phyloP scores from a whole-genome alignment of 2,888 invertebrate species.

The Phortica magna region DNA sequence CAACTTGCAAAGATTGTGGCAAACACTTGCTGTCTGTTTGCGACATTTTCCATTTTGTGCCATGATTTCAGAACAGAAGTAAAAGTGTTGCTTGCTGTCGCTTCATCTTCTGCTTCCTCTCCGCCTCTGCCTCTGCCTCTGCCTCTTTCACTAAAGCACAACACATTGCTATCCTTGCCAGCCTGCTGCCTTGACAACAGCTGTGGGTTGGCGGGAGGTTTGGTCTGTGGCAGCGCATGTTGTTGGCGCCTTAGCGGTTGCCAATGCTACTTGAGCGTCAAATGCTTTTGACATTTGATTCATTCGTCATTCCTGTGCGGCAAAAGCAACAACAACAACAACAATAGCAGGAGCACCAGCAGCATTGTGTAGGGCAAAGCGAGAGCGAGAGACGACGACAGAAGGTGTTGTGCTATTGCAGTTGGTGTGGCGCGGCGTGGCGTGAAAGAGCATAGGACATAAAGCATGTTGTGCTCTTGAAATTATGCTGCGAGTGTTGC shows the following conservation, averaged over 20 bases:
- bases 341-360: slow-evolving; percentile 6
- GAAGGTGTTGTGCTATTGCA: background rate
- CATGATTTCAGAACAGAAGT: slow-evolving; percentile 37
- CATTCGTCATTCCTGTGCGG: slow-evolving; percentile 71
- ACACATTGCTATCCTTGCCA: too few relatives aligned
- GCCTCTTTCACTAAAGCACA: too few relatives aligned
- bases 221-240: slow-evolving; percentile 54
- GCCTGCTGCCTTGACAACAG: background rate
- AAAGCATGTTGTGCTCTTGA: slow-evolving; percentile 27
- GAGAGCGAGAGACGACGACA: background rate
- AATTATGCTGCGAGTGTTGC: slow-evolving; percentile 30
- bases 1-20: slow-evolving; percentile 62
- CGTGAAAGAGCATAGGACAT: slow-evolving; percentile 12
- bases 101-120: slow-evolving; percentile 7
- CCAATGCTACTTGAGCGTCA: slow-evolving; percentile 63
- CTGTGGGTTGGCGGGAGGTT: background rate
- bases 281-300: slow-evolving; percentile 76
- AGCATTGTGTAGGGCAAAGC: background rate
- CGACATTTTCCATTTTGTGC: slow-evolving; percentile 73
- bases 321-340: slow-evolving; percentile 1
- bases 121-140: too few relatives aligned
- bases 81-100: slow-evolving; percentile 41
- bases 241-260: slow-evolving; percentile 64
- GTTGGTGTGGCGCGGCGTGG: background rate
- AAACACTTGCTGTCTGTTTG: slow-evolving; percentile 61